Percentiles rank a stretch among this genome's conserved stretches.
phyloP scores from a whole-genome alignment of 2,113 vertebrate genomes.

The Oplegnathus fasciatus region DNA sequence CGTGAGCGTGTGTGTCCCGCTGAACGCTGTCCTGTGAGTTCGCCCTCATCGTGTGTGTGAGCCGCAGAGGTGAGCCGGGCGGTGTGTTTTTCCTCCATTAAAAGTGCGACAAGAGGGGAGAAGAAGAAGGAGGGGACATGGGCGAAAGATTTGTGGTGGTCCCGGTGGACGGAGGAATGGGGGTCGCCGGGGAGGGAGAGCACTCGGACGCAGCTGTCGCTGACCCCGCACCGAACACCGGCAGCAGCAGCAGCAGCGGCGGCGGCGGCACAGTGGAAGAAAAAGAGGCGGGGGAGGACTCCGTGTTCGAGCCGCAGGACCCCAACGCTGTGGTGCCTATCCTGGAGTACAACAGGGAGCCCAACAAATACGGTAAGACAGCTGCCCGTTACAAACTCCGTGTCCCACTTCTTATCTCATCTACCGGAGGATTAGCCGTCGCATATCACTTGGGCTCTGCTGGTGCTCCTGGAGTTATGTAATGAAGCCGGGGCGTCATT shows the following conservation, averaged over 20 bases:
- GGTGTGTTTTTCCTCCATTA: slow-evolving; percentile 4
- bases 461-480: neutral
- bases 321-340: slow-evolving; percentile 76
- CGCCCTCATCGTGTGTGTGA: slow-evolving; percentile 7
- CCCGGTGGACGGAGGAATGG: slow-evolving; percentile 71
- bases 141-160: slow-evolving; percentile 85
- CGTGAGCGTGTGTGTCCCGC: slow-evolving; percentile 28
- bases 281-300: slow-evolving; percentile 34
- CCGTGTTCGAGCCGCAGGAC: slow-evolving; percentile 63
- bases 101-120: neutral
- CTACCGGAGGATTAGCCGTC: slow-evolving; percentile 50
- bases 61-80: slow-evolving; percentile 5
- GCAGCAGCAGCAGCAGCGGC: neutral
- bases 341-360: slow-evolving; percentile 85
- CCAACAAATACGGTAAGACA: slow-evolving; percentile 86
- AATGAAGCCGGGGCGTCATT: neutral
- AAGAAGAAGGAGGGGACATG: slow-evolving; percentile 68
- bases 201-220: slow-evolving; percentile 29
- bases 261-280: neutral
- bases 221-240: slow-evolving; percentile 57
- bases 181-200: slow-evolving; percentile 24
- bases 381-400: slow-evolving; percentile 4
- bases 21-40: slow-evolving; percentile 13
- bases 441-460: neutral
- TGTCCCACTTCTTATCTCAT: slow-evolving; percentile 64